A percentile compares a stretch with the other conserved stretches of the same genome.
Conservation (phyloP, 2,113 vertebrate species). For the Phalacrocorax brasilianus region DNA sequence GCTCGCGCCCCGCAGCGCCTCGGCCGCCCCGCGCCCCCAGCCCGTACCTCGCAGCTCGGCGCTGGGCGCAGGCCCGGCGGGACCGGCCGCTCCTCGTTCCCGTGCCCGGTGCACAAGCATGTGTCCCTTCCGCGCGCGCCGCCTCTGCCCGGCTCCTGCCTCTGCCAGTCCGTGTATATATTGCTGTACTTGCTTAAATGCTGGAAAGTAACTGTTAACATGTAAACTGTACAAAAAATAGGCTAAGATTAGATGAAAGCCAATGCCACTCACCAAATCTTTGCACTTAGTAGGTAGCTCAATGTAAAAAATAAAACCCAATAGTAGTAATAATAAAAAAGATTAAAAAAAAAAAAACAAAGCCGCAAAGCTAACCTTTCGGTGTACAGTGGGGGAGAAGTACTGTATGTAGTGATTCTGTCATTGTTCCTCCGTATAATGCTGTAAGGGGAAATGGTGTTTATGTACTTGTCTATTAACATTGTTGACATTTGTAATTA, state of each 20-base stretch:
- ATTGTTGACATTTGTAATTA: slow-evolving; percentile 34
- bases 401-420: slow-evolving; percentile 46
- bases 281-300: slow-evolving; percentile 79
- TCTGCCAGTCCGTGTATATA: slow-evolving; percentile 56
- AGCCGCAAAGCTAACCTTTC: slow-evolving; percentile 14
- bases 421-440: slow-evolving; percentile 53
- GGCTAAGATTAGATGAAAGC: slow-evolving; percentile 64
- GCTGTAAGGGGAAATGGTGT: slow-evolving; percentile 41
- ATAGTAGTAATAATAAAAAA: slow-evolving; percentile 36
- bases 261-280: slow-evolving; percentile 72
- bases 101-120: not conserved
- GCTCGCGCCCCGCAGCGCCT: not conserved
- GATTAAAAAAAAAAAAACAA: slow-evolving; percentile 27
- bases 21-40: not conserved
- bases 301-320: slow-evolving; percentile 69
- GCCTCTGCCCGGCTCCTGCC: not conserved
- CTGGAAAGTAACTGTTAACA: slow-evolving; percentile 70
- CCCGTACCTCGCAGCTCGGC: not conserved
- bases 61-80: not conserved
- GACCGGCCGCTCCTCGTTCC: not conserved
- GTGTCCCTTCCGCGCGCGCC: not conserved
- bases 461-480: slow-evolving; percentile 54
- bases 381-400: slow-evolving; percentile 55
- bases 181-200: slow-evolving; percentile 67
- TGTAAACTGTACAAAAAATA: slow-evolving; percentile 73